A percentile compares a stretch with the other conserved stretches of the same genome.
Evolutionary conservation across 1,140 invertebrate genomes (phyloP).

Genomic region (Cardiocondyla obscurior): DNA sequence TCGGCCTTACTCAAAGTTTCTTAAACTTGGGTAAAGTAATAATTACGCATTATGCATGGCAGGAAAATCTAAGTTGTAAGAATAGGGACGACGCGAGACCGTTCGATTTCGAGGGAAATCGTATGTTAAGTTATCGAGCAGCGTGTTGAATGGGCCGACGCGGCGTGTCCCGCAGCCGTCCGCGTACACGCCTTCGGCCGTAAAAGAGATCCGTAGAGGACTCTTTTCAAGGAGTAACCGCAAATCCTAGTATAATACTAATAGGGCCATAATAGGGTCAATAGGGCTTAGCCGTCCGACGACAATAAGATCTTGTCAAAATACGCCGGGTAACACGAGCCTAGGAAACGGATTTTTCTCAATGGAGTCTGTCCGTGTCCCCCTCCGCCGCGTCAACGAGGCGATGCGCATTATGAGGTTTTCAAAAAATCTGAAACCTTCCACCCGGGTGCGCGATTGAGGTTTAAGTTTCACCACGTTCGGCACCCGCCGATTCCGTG

Average conservation of each 20-base stretch:
- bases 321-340: slow-evolving; percentile 82
- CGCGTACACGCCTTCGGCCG: slow-evolving; percentile 51
- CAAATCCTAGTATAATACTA: slow-evolving; percentile 84
- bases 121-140: slow-evolving; percentile 31
- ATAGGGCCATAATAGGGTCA: slow-evolving; percentile 84
- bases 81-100: slow-evolving; percentile 30
- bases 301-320: slow-evolving; percentile 84
- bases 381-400: slow-evolving; percentile 42
- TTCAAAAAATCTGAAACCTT: slow-evolving; percentile 80
- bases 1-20: background rate
- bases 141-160: slow-evolving; percentile 36
- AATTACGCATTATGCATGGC: background rate
- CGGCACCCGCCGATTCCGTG: slow-evolving; percentile 47
- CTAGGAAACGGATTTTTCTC: slow-evolving; percentile 83
- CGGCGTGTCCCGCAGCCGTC: slow-evolving; percentile 39
- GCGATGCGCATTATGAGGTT: slow-evolving; percentile 70
- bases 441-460: slow-evolving; percentile 70
- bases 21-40: background rate
- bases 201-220: slow-evolving; percentile 72
- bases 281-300: slow-evolving; percentile 80
- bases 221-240: slow-evolving; percentile 78
- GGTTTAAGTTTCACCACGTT: slow-evolving; percentile 79
- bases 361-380: slow-evolving; percentile 75
- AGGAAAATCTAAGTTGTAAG: background rate
- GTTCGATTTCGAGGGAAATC: slow-evolving; percentile 54